Base-by-base conservation (phyloP, 2,888 invertebrate species). In the Prenolepis imparis region DNA sequence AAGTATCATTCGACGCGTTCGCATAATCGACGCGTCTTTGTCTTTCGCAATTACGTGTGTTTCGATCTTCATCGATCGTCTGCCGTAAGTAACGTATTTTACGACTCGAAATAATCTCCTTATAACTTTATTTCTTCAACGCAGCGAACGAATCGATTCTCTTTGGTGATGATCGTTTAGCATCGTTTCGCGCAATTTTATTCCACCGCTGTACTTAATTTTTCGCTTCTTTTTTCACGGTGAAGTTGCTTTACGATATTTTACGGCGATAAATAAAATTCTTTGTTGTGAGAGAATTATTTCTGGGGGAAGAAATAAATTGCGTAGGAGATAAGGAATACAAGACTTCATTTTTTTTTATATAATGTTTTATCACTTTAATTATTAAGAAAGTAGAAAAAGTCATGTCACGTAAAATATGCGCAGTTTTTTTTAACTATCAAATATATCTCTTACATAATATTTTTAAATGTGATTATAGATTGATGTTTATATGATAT, bases 21-120 rank as follows among this genome's bases (percentile, higher is more conserved):
- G 86, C 87, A 86, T 87, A 87, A 87, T 85, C 88, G 85, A 1
- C 63, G 32, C 72, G 41, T 57, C 24, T 67, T 21, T 67, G 18
- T 28, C 55, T 39, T 59, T 66, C 73, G 86, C 82, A 82, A 82
- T 67, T 67, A 70, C 61, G 70, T 64, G 68, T 83, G 52, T 84
- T 15, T 77, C 44, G 77, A 84, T 84, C 67, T 70, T 77, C 84
- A 72, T 67, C 63, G 68, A 84, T 70, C 41, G 68, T 52, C 24
- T 36, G 9, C 52, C 28, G 83, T 41, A 41, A 70, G 73, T 52
- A 75, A 82, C 70, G 63, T 52, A 63, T 68, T 82, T 68, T 82
- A 74, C 81, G 72, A 81, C 67, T 67, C 41, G 63, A 66, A 64
- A 61, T 61, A 61, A 61, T 72, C 73, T 36, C 59, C 72, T 36